These are phyloP conservation scores for Drosophila leontia DNA, from an alignment of 1,140 invertebrate species.

Conservation along the genomic window DNA sequence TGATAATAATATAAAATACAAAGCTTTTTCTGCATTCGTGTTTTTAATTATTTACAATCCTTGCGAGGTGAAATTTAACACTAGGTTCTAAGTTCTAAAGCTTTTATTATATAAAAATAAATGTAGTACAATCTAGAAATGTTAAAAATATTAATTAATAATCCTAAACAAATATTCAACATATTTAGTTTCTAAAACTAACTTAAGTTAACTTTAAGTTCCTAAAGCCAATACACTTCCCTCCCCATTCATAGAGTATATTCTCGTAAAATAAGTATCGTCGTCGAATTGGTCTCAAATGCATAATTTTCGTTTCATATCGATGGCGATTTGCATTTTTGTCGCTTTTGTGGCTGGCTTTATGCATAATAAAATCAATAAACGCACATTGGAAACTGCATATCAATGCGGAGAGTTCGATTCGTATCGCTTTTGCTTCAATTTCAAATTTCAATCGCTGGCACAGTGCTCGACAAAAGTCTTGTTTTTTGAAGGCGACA, in stretches of 20 bases:
- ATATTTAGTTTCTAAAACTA: no score
- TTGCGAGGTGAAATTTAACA: no score
- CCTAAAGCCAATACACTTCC: no score
- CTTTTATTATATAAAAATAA: no score
- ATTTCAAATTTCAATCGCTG: slow-evolving; percentile 19
- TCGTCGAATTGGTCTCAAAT: slow-evolving; percentile 72
- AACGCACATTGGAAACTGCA: slow-evolving; percentile 76
- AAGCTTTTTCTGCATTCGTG: no score
- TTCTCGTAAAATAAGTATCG: slow-evolving; percentile 36
- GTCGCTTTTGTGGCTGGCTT: slow-evolving; percentile 75
- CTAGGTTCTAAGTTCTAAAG: no score
- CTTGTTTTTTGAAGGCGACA: slow-evolving; percentile 73
- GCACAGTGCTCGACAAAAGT: slow-evolving; percentile 57
- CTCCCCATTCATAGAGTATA: not conserved
- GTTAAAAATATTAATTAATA: no score
- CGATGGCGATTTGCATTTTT: slow-evolving; percentile 81
- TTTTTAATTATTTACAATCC: no score
- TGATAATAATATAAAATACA: no score
- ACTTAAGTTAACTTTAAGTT: not conserved
- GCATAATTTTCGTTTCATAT: slow-evolving; percentile 76
- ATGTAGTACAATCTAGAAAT: no score
- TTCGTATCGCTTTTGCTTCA: slow-evolving; percentile 41
- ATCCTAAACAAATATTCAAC: no score
- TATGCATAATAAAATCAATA: slow-evolving; percentile 83
- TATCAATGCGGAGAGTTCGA: slow-evolving; percentile 49